These are phyloP conservation scores for Spodoptera exigua DNA, from an alignment of 2,888 invertebrate genomes.

Conservation along the genomic window DNA sequence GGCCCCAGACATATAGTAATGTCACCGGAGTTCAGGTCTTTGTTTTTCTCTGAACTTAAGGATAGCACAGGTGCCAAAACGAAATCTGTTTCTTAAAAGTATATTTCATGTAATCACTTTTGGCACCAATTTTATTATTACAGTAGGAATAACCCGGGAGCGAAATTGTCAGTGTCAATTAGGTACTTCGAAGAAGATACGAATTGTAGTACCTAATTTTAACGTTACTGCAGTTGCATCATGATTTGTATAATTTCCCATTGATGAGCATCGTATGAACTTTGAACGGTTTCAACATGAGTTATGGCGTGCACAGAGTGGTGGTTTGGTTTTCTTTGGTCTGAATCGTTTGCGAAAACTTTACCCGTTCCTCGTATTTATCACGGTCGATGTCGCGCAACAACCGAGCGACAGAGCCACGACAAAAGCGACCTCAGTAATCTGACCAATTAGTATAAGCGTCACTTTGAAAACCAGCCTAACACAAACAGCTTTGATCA, in stretches of 20 bases:
- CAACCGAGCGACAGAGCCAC: slow-evolving; percentile 60
- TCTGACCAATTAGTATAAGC: slow-evolving; percentile 80
- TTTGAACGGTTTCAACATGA: background rate
- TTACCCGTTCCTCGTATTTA: slow-evolving; percentile 50
- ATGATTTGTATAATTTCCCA: slow-evolving; percentile 18
- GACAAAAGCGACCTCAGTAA: slow-evolving; percentile 71
- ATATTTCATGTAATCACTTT: slow-evolving; percentile 46
- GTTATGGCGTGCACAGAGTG: background rate
- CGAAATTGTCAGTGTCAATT: slow-evolving; percentile 15
- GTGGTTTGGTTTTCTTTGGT: too few relatives aligned
- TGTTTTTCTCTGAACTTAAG: slow-evolving; percentile 43
- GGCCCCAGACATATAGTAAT: slow-evolving; percentile 63
- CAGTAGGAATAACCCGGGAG: slow-evolving; percentile 61
- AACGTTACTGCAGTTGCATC: slow-evolving; percentile 15
- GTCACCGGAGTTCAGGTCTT: slow-evolving; percentile 37
- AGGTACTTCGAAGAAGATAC: slow-evolving; percentile 37
- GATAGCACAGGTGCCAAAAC: slow-evolving; percentile 59
- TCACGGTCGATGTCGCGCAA: slow-evolving; percentile 55
- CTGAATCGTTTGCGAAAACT: slow-evolving; percentile 43
- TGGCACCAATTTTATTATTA: slow-evolving; percentile 53
- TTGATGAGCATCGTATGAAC: background rate
- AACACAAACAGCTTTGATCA: slow-evolving; percentile 80
- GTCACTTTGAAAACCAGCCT: slow-evolving; percentile 76
- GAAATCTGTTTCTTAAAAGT: slow-evolving; percentile 57
- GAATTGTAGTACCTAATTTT: slow-evolving; percentile 3